phyloP scores from a whole-genome alignment of 2,797 vertebrate genomes.

The Darevskia mixta region DNA sequence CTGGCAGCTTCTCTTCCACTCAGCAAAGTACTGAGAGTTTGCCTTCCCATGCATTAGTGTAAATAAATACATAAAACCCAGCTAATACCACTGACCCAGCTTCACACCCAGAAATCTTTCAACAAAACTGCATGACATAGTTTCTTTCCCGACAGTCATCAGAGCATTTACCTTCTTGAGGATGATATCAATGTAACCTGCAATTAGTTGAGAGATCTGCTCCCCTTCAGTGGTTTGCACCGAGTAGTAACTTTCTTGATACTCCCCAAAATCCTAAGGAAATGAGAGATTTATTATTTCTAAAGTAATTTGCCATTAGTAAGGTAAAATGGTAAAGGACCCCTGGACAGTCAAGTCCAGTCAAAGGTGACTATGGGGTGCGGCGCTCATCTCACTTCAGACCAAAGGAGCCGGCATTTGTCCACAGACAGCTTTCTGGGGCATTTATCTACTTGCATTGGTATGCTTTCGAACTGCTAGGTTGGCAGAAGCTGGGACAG shows the following conservation, averaged over 20 bases:
- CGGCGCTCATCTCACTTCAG: too few relatives aligned
- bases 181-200: constrained; percentile 98
- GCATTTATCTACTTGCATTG: too few relatives aligned
- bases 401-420: too few relatives aligned
- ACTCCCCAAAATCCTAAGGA: constrained; percentile 95
- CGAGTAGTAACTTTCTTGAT: constrained; percentile 99
- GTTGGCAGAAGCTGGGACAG: too few relatives aligned
- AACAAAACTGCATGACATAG: neutral
- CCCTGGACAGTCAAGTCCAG: too few relatives aligned
- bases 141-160: neutral
- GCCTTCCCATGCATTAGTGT: neutral
- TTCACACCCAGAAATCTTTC: neutral
- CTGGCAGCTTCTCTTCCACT: neutral
- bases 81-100: neutral
- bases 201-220: constrained; percentile 98
- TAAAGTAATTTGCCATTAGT: neutral
- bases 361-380: too few relatives aligned
- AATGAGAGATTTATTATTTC: neutral
- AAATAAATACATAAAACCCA: too few relatives aligned
- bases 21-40: neutral
- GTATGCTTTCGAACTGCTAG: too few relatives aligned
- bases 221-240: constrained; percentile 98
- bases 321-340: neutral
- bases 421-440: too few relatives aligned
- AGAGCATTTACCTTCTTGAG: constrained; percentile 91